Evolutionary conservation across 2,113 vertebrate genomes (phyloP).

Genomic region (Scytalopus superciliaris): DNA sequence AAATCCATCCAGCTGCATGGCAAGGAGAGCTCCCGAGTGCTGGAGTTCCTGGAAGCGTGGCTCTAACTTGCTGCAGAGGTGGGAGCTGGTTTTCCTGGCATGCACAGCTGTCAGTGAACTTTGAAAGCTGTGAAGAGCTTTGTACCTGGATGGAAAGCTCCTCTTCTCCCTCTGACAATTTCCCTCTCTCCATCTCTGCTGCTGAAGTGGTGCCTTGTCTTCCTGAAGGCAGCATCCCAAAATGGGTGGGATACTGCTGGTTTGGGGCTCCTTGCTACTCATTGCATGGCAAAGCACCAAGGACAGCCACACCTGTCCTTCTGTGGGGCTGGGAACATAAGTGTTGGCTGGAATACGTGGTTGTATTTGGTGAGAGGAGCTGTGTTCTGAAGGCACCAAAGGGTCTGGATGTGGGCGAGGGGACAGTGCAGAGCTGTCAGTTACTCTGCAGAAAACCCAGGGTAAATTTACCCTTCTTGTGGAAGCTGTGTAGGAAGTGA

Average conservation of each 20-base stretch:
- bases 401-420: neutral
- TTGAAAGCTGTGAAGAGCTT: neutral
- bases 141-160: neutral
- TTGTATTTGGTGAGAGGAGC: neutral
- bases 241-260: neutral
- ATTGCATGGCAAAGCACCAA: neutral
- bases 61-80: neutral
- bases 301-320: neutral
- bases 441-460: neutral
- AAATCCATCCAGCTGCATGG: neutral
- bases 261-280: neutral
- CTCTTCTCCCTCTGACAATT: neutral
- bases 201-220: neutral
- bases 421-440: neutral
- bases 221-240: neutral
- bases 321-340: neutral
- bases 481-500: accelerated
- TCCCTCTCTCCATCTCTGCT: neutral
- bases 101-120: neutral
- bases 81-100: neutral
- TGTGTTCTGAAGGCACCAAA: neutral
- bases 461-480: neutral
- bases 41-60: neutral
- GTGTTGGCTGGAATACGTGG: accelerated
- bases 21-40: neutral